Base-by-base conservation (phyloP, 2,888 invertebrate species). In the Boloria selene region DNA sequence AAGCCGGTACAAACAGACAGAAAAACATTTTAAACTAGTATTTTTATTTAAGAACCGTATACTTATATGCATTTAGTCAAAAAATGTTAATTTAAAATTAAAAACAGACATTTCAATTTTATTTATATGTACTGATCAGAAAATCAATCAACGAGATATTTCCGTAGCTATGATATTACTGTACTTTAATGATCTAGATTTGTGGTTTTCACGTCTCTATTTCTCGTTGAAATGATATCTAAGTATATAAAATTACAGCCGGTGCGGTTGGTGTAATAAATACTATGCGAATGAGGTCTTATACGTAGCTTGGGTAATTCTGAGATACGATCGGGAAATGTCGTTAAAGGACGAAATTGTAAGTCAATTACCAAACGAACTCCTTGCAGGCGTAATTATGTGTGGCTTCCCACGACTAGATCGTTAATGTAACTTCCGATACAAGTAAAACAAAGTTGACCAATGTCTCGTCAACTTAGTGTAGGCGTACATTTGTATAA, bases 341-440 rank as follows among this genome's bases (percentile, higher is more conserved):
- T 66, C 66, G 61, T 69, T 69, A 66, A 66, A 69, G 69, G 66
- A 66, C 64, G 56, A 65, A 69, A 67, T 60, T 65, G 61, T 51
- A 52, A 47, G 45, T 70, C 68, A 69, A 70, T 68, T 71, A 67
- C 65, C 58, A 66, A 66, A 60, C 47, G 16, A 22, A n/a, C 22
- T 65, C 59, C 59, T 60, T 61, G 18, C 70, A 70, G 68, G 73
- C 77, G 72, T 76, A 75, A 80, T 84, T 70, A 70, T 50, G 16
- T 22, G 22, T 60, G 59, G 72, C 77, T 88, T 88, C 88, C 84
- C 87, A 90, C 88, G 87, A 75, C 65, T 42, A 65, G 65, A 75
- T 77, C 79, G 78, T 78, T 81, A 80, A 75, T 77, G 78, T 73
- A 74, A 82, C 85, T 87, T 88, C 86, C 85, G 81, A 63, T 65